Conservation (phyloP, 2,113 vertebrate genomes). For the Thymallus thymallus region DNA sequence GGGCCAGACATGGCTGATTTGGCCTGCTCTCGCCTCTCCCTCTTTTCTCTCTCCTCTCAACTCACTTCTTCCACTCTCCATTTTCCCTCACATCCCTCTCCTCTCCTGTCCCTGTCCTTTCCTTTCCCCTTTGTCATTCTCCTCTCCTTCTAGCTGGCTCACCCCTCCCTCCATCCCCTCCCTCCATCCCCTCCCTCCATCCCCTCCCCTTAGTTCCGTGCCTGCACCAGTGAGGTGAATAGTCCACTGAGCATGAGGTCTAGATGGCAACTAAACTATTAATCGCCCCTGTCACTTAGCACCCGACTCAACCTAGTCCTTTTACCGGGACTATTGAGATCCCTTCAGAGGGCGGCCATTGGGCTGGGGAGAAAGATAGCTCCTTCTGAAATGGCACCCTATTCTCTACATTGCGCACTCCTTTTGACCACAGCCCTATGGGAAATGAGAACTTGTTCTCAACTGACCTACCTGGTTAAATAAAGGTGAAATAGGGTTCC, state of each 20-base stretch:
- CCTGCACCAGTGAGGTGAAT: background rate
- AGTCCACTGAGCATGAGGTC: background rate
- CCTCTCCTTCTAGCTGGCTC: background rate
- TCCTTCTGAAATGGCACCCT: too few relatives aligned
- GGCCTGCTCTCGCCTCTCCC: background rate
- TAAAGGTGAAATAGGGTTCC: too few relatives aligned
- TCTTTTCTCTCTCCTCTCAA: background rate
- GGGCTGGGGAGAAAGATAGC: background rate
- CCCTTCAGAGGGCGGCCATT: background rate
- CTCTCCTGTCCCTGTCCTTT: background rate
- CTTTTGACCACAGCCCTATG: too few relatives aligned
- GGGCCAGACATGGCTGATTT: background rate
- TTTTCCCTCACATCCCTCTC: background rate
- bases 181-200: background rate
- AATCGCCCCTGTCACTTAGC: background rate
- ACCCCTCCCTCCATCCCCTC: background rate
- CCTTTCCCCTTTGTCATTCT: background rate
- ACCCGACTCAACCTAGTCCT: background rate
- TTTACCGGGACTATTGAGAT: background rate
- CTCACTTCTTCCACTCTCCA: background rate
- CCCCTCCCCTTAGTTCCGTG: background rate
- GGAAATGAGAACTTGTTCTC: too few relatives aligned
- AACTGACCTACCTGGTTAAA: too few relatives aligned
- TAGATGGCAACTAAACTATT: background rate
- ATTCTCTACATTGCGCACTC: too few relatives aligned